Evolutionary conservation across 2,113 vertebrate species (phyloP).

Genomic region (Xiphias gladius): DNA sequence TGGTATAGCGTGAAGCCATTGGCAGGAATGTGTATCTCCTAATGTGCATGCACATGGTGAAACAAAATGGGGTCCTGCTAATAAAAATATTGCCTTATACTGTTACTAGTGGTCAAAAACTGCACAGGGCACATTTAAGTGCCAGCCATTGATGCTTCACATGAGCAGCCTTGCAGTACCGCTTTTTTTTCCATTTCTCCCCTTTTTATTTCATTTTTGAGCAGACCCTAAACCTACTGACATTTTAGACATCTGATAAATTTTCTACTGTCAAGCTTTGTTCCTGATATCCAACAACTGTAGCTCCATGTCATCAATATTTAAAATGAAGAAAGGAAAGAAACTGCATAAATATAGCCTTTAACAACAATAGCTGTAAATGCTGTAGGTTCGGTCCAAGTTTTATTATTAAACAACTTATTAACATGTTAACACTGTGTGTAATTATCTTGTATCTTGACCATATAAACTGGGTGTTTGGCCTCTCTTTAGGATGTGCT

Average conservation of each 20-base stretch:
- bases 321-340: neutral
- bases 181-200: too few relatives aligned
- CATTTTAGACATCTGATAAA: neutral
- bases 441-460: constrained; percentile 20
- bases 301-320: neutral
- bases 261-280: neutral
- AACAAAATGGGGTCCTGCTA: too few relatives aligned
- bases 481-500: constrained; percentile 21
- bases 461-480: constrained; percentile 5
- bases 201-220: too few relatives aligned
- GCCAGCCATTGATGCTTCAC: too few relatives aligned
- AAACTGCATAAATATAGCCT: neutral
- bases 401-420: neutral
- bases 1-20: neutral
- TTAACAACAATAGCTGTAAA: neutral
- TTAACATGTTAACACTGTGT: constrained; percentile 6
- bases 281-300: neutral
- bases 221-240: too few relatives aligned
- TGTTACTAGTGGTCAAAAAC: too few relatives aligned
- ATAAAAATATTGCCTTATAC: too few relatives aligned
- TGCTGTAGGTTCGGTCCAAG: neutral
- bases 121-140: too few relatives aligned
- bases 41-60: too few relatives aligned
- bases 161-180: too few relatives aligned
- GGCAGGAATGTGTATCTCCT: neutral